These are phyloP conservation scores for Fabriciana adippe DNA, from an alignment of 2,888 invertebrate species.

Conservation along the genomic window DNA sequence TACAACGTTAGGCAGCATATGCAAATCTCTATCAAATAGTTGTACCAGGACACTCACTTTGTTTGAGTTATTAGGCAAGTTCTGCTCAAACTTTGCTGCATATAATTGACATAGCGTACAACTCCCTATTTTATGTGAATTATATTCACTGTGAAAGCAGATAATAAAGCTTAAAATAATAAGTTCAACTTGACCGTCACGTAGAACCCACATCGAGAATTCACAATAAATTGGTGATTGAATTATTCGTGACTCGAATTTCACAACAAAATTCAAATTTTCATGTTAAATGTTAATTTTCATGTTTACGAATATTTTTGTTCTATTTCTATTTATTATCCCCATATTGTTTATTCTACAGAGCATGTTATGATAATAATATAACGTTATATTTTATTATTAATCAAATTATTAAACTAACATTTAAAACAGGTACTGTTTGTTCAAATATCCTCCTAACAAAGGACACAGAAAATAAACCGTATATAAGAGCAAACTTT, in stretches of 20 bases:
- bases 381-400: no score
- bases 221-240: constrained; percentile 34
- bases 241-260: constrained; percentile 42
- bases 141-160: constrained; percentile 41
- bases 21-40: constrained; percentile 13
- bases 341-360: background rate
- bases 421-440: background rate
- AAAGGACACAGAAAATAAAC: constrained; percentile 20
- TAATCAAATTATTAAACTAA: background rate
- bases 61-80: constrained; percentile 21
- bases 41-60: constrained; percentile 8
- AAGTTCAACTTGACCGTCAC: constrained; percentile 33
- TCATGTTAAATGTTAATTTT: constrained; percentile 1
- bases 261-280: constrained; percentile 39
- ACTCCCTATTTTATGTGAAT: constrained; percentile 1
- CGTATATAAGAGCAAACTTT: constrained; percentile 24
- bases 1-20: background rate
- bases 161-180: constrained; percentile 41
- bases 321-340: background rate
- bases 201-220: constrained; percentile 32
- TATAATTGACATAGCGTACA: constrained; percentile 16
- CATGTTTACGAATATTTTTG: background rate
- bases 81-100: constrained; percentile 13
- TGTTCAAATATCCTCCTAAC: constrained; percentile 15
- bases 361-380: no score